These are phyloP conservation scores for Lasioglossum albipes DNA, from an alignment of 1,140 invertebrate genomes.

Conservation along the genomic window DNA sequence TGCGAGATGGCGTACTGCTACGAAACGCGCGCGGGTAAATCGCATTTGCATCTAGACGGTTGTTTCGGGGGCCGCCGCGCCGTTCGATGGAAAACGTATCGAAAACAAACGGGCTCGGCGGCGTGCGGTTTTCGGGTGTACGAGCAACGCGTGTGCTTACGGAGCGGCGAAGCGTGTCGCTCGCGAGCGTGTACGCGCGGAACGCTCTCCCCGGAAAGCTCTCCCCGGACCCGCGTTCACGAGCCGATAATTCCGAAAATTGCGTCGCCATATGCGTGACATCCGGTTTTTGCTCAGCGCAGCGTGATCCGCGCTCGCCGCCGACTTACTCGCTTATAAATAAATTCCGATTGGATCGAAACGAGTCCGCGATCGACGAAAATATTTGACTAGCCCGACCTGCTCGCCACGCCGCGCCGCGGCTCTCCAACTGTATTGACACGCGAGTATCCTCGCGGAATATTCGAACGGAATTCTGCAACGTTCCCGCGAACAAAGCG, in stretches of 20 bases:
- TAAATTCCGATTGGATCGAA: constrained; percentile 34
- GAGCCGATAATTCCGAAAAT: constrained; percentile 63
- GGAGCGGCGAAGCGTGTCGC: constrained; percentile 19
- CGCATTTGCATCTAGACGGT: constrained; percentile 38
- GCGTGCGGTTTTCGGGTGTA: constrained; percentile 44
- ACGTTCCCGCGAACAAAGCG: background rate
- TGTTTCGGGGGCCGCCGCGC: background rate
- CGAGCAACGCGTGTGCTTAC: constrained; percentile 10
- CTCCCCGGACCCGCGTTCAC: constrained; percentile 42
- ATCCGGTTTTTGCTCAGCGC: constrained; percentile 47
- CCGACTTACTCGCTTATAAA: constrained; percentile 54
- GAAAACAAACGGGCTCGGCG: constrained; percentile 61
- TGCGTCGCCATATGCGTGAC: constrained; percentile 53
- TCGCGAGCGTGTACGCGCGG: constrained; percentile 16
- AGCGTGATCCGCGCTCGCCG: constrained; percentile 23
- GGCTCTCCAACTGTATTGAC: background rate
- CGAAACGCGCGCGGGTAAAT: background rate
- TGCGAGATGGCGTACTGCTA: background rate
- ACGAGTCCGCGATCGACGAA: background rate
- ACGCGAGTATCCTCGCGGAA: background rate
- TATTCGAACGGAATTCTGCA: background rate
- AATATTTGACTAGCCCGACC: background rate
- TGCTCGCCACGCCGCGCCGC: too few species aligned
- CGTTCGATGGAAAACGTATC: constrained; percentile 59
- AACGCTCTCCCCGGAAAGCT: constrained; percentile 34